Evolutionary conservation across 2,797 vertebrate genomes (phyloP).

Genomic region (Euthynnus affinis): DNA sequence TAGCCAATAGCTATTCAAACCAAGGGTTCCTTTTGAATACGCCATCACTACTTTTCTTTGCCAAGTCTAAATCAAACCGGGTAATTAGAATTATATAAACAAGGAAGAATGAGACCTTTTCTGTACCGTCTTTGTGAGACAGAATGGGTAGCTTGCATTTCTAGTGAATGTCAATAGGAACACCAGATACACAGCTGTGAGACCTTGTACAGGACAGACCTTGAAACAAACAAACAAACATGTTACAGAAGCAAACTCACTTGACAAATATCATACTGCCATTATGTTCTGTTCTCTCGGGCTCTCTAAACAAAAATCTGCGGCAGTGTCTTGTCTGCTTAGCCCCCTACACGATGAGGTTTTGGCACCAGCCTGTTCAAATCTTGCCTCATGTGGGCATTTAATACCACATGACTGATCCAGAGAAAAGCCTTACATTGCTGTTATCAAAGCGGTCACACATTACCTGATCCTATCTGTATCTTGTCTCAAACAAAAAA

Average conservation of each 20-base stretch:
- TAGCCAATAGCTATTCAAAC: conserved; percentile 75
- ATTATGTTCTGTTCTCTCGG: conserved; percentile 39
- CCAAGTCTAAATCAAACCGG: conserved; percentile 69
- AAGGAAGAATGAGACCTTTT: conserved; percentile 72
- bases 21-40: conserved; percentile 69
- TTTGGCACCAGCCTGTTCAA: conserved; percentile 11
- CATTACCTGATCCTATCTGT: too few species aligned
- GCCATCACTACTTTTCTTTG: conserved; percentile 69
- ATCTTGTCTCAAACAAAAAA: too few species aligned
- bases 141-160: conserved; percentile 57
- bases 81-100: conserved; percentile 78
- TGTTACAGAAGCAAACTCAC: conserved; percentile 41
- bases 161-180: conserved; percentile 70
- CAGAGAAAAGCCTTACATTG: not conserved
- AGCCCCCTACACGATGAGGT: conserved; percentile 8
- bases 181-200: conserved; percentile 54
- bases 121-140: conserved; percentile 48
- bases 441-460: not conserved
- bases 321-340: conserved; percentile 12
- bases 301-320: conserved; percentile 48
- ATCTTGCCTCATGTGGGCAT: not conserved
- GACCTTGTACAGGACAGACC: conserved; percentile 59
- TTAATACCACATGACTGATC: not conserved
- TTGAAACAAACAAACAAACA: conserved; percentile 69
- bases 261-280: conserved; percentile 43